Conservation (phyloP, 2,113 vertebrate species). For the Centrocercus urophasianus region DNA sequence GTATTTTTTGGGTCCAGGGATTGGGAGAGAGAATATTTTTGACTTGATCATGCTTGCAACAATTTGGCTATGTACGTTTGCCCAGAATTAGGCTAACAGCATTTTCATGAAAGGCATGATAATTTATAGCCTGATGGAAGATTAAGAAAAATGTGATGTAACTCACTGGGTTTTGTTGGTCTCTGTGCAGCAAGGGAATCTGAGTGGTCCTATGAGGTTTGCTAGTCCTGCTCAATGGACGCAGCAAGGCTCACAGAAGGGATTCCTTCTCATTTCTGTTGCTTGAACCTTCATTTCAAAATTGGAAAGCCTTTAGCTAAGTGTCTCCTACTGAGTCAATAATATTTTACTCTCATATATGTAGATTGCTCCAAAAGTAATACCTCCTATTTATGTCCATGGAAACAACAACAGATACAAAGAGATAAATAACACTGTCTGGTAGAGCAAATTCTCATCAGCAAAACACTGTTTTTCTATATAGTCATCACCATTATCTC, state of each 20-base stretch:
- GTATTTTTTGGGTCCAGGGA: not conserved
- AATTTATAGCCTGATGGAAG: not conserved
- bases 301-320: not conserved
- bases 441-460: too few species aligned
- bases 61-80: not conserved
- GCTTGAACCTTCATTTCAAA: not conserved
- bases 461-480: too few species aligned
- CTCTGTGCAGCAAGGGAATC: accelerated
- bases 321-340: not conserved
- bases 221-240: not conserved
- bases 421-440: too few species aligned
- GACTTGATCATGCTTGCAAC: not conserved
- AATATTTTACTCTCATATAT: not conserved
- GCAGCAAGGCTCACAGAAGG: not conserved
- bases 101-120: accelerated
- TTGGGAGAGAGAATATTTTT: not conserved
- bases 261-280: not conserved
- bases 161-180: not conserved
- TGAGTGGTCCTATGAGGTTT: not conserved
- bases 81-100: not conserved
- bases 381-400: too few species aligned
- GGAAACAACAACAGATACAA: too few species aligned
- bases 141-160: not conserved
- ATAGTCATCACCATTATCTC: too few species aligned
- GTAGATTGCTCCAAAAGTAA: too few species aligned